Evolutionary conservation across 2,888 invertebrate genomes (phyloP), one percentile per base, ranked within the genome.

Genomic region (Cheilosia vulpina): DNA sequence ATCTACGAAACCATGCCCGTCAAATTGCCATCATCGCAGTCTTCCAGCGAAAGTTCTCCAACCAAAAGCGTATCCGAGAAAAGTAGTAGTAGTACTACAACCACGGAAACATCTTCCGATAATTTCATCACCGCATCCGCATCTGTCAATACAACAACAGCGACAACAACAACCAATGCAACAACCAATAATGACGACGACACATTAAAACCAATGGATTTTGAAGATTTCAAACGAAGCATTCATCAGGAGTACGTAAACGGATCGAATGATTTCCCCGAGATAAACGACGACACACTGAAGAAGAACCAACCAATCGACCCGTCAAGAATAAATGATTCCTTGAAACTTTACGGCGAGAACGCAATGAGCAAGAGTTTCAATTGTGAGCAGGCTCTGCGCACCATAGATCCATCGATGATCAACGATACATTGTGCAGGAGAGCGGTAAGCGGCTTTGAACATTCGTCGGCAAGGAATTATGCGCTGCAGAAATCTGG

Each of bases 1-100:
- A 90, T 94, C 38, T 96, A 95, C 90, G 95, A 94, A 92, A 96
- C 96, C 19, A 94, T 96, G 95, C 96, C 96, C 0, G 89, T 89
- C 0, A 91, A 91, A 77, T 93, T 94, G 63, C 94, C 94, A 81
- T 92, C 95, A 58, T 93, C 94, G 13, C 93, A 94, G 88, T 91
- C 91, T 0, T 91, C 91, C 3, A 89, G 89, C 38, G 91, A 91
- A n/a, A 91, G 91, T 58, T 90, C 91, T 2, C 91, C 91, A 3
- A 90, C 90, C 66, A 91, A 91, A 87, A 89, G 90, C 11, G 87
- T 88, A 21, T 89, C 89, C 15, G 88, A 88, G 24, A 88, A 89
- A 80, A 89, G 88, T 63, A 89, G 89, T 77, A 89, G 89, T 43
- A 47, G 17, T 19, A 47, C n/a, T 6, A 88, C 87, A 52, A 87